Conservation (phyloP, 2,888 invertebrate genomes). For the Acanthopleura granulata region DNA sequence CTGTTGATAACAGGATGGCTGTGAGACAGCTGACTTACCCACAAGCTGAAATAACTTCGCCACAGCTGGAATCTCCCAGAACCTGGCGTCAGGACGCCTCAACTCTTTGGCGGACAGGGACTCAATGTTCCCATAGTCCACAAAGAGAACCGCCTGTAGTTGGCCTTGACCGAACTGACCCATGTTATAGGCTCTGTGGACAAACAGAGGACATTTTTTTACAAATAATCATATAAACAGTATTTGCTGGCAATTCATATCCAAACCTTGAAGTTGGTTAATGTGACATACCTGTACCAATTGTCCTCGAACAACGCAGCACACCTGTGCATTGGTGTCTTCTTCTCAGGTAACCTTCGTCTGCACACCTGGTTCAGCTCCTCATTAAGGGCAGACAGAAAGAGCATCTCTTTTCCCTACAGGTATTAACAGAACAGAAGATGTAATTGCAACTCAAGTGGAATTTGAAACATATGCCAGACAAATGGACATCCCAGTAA, state of each 20-base stretch:
- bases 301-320: constrained; percentile 29
- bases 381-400: background rate
- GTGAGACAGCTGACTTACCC: constrained; percentile 26
- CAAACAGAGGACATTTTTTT: no score
- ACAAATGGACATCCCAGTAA: no score
- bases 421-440: background rate
- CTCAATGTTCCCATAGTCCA: constrained; percentile 40
- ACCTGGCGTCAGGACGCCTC: background rate
- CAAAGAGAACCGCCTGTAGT: constrained; percentile 28
- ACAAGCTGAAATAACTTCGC: constrained; percentile 34
- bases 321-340: constrained; percentile 28
- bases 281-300: constrained; percentile 33
- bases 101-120: constrained; percentile 23
- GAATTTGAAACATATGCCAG: no score
- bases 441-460: background rate
- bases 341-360: background rate
- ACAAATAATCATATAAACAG: no score
- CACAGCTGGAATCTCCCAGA: constrained; percentile 35
- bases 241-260: no score
- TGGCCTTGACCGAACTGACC: background rate
- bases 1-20: no score
- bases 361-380: background rate
- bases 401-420: background rate
- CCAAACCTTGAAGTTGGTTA: no score
- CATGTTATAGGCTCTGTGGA: constrained; percentile 23